These are phyloP conservation scores for Grantiella picta DNA, from an alignment of 2,113 vertebrate genomes.

Conservation along the genomic window DNA sequence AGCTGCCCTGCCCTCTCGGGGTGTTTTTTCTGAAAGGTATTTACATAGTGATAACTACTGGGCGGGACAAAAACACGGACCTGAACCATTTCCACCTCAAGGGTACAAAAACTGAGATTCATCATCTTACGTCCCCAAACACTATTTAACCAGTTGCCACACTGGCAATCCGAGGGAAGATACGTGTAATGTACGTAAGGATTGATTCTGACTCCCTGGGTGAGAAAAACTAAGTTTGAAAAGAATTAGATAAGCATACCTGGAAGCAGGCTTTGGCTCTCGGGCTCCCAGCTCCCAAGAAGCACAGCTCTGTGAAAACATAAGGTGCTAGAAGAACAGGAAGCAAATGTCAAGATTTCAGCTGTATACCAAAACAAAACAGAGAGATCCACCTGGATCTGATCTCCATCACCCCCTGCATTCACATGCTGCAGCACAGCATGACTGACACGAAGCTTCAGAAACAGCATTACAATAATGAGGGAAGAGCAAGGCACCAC, in stretches of 20 bases:
- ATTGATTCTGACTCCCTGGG: neutral
- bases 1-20: neutral
- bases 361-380: constrained; percentile 16
- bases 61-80: neutral
- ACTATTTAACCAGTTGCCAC: neutral
- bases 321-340: neutral
- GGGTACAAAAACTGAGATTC: neutral
- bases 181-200: neutral
- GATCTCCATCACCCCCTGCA: constrained; percentile 40
- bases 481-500: constrained; percentile 4
- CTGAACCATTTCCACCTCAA: neutral
- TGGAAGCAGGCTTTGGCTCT: neutral
- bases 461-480: constrained; percentile 13
- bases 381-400: constrained; percentile 46
- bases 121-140: neutral
- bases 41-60: neutral
- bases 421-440: constrained; percentile 35
- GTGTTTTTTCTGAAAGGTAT: neutral
- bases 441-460: neutral
- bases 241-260: neutral
- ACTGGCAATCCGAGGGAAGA: neutral
- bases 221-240: neutral
- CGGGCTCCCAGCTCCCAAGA: neutral
- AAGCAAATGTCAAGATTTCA: neutral
- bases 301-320: neutral